Conservation (phyloP, 64 coral and sea anemone species). For the Catalaphyllia jardinei region DNA sequence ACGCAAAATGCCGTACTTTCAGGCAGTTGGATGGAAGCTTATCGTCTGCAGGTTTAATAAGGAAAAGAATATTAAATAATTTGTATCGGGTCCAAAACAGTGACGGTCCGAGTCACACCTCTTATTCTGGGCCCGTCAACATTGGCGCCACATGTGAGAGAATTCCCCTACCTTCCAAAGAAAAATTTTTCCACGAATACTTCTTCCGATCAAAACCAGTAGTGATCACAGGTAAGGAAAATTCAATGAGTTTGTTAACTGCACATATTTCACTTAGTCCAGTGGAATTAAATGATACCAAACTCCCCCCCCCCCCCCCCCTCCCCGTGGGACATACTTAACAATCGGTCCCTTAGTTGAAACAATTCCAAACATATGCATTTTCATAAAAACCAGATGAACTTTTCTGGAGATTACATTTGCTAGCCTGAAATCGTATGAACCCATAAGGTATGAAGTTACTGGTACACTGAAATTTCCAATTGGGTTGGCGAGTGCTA, state of each 20-base stretch:
- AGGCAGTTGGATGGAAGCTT: conserved; percentile 52
- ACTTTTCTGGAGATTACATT: no score
- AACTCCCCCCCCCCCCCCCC: neutral
- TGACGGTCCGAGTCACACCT: neutral
- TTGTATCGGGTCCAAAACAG: conserved; percentile 38
- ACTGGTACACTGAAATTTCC: no score
- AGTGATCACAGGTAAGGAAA: conserved; percentile 60
- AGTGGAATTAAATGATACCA: neutral
- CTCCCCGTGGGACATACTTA: no score
- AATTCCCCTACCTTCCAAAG: conserved; percentile 62
- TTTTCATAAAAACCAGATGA: no score
- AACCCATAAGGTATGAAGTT: no score
- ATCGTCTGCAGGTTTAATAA: conserved; percentile 14
- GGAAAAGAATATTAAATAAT: conserved; percentile 52
- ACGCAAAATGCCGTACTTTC: conserved; percentile 55
- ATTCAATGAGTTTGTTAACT: neutral
- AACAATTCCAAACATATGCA: no score
- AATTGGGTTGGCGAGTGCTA: no score
- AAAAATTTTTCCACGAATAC: conserved; percentile 68
- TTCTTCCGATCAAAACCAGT: conserved; percentile 78
- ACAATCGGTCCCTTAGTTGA: no score
- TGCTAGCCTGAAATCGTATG: no score
- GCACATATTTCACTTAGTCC: neutral
- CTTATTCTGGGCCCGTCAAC: conserved; percentile 18
- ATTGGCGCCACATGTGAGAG: conserved; percentile 53